phyloP scores from a whole-genome alignment of 2,888 invertebrate genomes.

The Hemaris fuciformis region DNA sequence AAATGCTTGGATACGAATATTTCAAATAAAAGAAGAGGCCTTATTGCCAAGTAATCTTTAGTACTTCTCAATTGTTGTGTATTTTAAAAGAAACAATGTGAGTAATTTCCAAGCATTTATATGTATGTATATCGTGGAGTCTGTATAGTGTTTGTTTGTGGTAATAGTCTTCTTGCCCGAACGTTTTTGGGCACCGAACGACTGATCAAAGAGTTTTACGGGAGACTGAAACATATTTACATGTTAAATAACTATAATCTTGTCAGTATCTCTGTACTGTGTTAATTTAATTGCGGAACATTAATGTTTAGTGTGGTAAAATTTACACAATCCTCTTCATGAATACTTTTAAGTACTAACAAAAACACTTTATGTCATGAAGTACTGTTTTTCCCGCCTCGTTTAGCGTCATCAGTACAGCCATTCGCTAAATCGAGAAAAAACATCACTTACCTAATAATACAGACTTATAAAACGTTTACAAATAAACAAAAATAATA shows the following conservation, averaged over 20 bases:
- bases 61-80: neutral
- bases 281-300: neutral
- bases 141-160: slow-evolving; percentile 15
- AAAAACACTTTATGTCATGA: too few species aligned
- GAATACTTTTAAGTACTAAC: too few species aligned
- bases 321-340: neutral
- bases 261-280: neutral
- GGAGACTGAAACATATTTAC: slow-evolving; percentile 47
- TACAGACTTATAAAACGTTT: too few species aligned
- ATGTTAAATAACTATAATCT: neutral
- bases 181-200: slow-evolving; percentile 66
- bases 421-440: too few species aligned
- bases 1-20: neutral
- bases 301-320: neutral
- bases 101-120: neutral
- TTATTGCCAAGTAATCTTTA: neutral
- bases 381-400: too few species aligned
- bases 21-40: too few species aligned
- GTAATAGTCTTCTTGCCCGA: slow-evolving; percentile 69
- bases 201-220: slow-evolving; percentile 44
- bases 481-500: too few species aligned
- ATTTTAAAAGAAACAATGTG: neutral
- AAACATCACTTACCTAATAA: too few species aligned
- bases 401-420: too few species aligned
- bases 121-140: neutral